phyloP scores from a whole-genome alignment of 1,140 invertebrate species.

The Drosophila sp. region DNA sequence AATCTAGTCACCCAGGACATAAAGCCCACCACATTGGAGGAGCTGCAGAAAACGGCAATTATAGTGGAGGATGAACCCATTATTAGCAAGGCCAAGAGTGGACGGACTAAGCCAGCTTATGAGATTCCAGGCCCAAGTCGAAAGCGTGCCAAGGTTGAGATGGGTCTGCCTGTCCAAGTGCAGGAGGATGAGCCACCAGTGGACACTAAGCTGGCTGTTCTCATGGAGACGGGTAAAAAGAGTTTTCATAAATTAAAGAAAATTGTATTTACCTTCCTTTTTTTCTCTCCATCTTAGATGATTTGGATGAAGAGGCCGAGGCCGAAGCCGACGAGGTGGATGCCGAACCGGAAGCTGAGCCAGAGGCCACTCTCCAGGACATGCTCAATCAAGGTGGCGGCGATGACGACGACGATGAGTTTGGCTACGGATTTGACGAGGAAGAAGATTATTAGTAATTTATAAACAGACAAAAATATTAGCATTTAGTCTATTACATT shows the following conservation, averaged over 20 bases:
- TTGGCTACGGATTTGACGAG: conserved; percentile 80
- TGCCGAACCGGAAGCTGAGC: conserved; percentile 64
- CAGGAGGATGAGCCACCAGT: conserved; percentile 32
- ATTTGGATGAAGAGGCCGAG: conserved; percentile 54
- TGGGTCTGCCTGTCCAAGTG: conserved; percentile 60
- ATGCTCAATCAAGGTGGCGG: conserved; percentile 76
- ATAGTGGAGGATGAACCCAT: conserved; percentile 67
- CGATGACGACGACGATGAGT: conserved; percentile 75
- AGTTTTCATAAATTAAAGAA: not conserved
- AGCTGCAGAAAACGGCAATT: conserved; percentile 48
- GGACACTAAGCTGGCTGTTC: conserved; percentile 38
- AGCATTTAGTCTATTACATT: conserved; percentile 32
- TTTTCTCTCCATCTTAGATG: conserved; percentile 34
- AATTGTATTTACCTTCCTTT: not conserved
- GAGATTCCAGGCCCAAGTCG: conserved; percentile 63
- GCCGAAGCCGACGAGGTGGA: conserved; percentile 55
- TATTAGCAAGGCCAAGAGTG: conserved; percentile 44
- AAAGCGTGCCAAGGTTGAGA: conserved; percentile 68
- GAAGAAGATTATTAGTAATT: conserved; percentile 65
- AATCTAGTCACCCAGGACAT: conserved; percentile 18
- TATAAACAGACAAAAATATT: not conserved
- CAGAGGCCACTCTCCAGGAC: conserved; percentile 76
- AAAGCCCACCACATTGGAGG: conserved; percentile 52
- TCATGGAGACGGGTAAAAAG: conserved; percentile 48
- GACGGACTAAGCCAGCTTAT: conserved; percentile 56